These are phyloP conservation scores for Euleptes europaea DNA, from an alignment of 2,113 vertebrate species.

Conservation along the genomic window DNA sequence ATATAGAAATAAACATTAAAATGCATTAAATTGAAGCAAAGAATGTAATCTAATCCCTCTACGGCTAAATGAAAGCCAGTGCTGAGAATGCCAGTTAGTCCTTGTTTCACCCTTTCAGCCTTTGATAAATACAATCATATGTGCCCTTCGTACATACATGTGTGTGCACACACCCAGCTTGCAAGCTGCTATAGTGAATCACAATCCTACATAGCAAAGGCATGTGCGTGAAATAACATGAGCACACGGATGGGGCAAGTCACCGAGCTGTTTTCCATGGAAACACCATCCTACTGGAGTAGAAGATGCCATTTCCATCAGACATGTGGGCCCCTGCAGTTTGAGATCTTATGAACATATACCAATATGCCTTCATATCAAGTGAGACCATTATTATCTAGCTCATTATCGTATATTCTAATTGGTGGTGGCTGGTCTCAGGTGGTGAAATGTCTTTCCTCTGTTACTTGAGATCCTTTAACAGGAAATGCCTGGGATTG, in stretches of 20 bases:
- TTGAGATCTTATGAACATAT: too few relatives aligned
- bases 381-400: too few relatives aligned
- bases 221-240: neutral
- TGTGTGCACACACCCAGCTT: neutral
- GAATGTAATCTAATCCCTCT: conserved; percentile 62
- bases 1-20: conserved; percentile 76
- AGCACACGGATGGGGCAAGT: neutral
- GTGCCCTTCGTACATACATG: neutral
- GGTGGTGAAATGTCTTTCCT: too few relatives aligned
- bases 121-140: conserved; percentile 4
- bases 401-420: too few relatives aligned
- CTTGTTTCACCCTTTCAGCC: conserved; percentile 17
- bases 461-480: too few relatives aligned
- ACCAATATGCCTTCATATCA: too few relatives aligned
- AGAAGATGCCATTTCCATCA: too few relatives aligned
- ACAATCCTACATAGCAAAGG: neutral
- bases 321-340: too few relatives aligned
- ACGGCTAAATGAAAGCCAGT: conserved; percentile 25
- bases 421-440: too few relatives aligned
- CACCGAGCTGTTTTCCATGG: too few relatives aligned
- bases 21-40: conserved; percentile 66
- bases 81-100: conserved; percentile 2
- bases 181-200: neutral
- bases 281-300: too few relatives aligned
- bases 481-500: too few relatives aligned